phyloP scores from a whole-genome alignment of 2,888 invertebrate genomes.

The Folsomia candida region DNA sequence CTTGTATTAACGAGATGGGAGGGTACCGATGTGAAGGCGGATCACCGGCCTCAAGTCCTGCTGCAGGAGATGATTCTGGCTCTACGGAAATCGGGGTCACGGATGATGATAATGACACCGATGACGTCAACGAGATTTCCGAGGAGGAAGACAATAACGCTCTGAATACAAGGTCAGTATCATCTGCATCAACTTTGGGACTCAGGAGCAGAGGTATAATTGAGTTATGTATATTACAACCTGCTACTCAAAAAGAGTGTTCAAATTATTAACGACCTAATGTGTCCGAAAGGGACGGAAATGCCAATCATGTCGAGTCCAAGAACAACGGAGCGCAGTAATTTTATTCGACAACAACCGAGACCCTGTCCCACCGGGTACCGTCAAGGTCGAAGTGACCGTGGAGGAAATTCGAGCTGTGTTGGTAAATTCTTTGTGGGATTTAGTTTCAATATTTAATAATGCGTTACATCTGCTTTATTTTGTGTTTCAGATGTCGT shows the following conservation, averaged over 20 bases:
- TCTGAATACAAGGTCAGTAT: background rate
- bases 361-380: background rate
- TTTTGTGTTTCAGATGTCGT: background rate
- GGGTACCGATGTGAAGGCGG: conserved; percentile 53
- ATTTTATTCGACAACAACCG: background rate
- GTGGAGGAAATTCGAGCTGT: background rate
- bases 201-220: background rate
- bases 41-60: conserved; percentile 20
- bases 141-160: conserved; percentile 23
- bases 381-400: background rate
- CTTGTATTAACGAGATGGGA: conserved; percentile 54
- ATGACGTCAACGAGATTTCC: conserved; percentile 8
- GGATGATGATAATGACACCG: conserved; percentile 4
- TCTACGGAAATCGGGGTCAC: conserved; percentile 7
- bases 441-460: too few relatives aligned
- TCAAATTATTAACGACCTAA: background rate
- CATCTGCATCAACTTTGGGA: background rate
- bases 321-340: conserved; percentile 6
- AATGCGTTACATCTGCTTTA: too few relatives aligned
- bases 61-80: background rate
- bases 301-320: background rate
- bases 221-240: too few relatives aligned
- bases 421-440: background rate
- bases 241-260: too few relatives aligned
- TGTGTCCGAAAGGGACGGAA: background rate